Percentiles rank a stretch among this genome's conserved stretches.
These are phyloP conservation scores for Syngnathus floridae DNA, from an alignment of 2,113 vertebrate species.

Conservation along the genomic window DNA sequence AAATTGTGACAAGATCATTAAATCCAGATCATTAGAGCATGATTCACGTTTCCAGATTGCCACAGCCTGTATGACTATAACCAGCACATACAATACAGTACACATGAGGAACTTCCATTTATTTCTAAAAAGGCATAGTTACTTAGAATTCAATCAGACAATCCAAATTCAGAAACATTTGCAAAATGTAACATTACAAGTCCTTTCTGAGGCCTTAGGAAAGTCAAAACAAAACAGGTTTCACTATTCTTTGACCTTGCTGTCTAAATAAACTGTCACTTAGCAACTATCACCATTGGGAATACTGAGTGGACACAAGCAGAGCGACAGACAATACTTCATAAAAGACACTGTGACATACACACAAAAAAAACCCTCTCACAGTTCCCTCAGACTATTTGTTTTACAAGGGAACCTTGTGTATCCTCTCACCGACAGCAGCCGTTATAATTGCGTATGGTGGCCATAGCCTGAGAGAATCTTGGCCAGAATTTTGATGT, in stretches of 20 bases:
- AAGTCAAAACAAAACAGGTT: conserved; percentile 24
- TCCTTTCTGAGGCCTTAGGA: background rate
- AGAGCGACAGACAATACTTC: conserved; percentile 34
- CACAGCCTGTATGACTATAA: background rate
- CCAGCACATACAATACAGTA: background rate
- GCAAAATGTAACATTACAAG: background rate
- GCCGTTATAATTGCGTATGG: conserved; percentile 4
- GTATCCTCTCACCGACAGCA: background rate
- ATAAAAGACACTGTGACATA: conserved; percentile 52
- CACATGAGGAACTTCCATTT: background rate
- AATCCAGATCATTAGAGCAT: background rate
- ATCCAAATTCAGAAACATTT: background rate
- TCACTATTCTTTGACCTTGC: conserved; percentile 34
- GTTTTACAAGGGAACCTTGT: conserved; percentile 30
- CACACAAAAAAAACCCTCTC: background rate
- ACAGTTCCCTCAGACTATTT: conserved; percentile 51
- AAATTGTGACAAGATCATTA: background rate
- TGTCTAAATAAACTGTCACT: conserved; percentile 32
- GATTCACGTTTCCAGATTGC: background rate
- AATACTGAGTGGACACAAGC: conserved; percentile 41
- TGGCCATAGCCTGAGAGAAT: background rate
- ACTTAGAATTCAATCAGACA: background rate
- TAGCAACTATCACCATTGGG: conserved; percentile 34
- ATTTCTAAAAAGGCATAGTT: background rate
- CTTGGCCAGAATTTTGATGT: conserved; percentile 12